Base-by-base conservation (phyloP, 2,797 vertebrate species). In the Pteronotus mesoamericanus region DNA sequence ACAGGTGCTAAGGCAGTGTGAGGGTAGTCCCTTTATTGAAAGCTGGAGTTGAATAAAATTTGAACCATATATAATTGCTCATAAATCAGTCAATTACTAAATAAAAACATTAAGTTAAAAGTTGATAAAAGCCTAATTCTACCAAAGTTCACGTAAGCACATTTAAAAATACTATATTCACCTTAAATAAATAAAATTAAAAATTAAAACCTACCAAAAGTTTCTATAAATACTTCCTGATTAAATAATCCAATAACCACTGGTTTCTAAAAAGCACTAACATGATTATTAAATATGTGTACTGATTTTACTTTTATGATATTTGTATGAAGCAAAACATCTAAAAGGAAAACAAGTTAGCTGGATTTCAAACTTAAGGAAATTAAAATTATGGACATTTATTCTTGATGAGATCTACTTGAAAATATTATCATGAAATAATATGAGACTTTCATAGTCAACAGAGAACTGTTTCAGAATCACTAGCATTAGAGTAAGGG, bases 1-100 rank as follows among this genome's bases (percentile, higher is more conserved):
- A 98, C 98, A 98, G 98, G 98, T 98, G 98, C 98, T 98, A 98
- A 97, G 98, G 98, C 98, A 99, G 97, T 98, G 98, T 97, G 98
- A 98, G 97, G 96, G 96, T 69, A 98, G 98, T 93, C 94, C 97
- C 97, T 98, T 98, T 98, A 98, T 97, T 96, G 97, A 97, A 98
- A 96, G 94, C 96, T 97, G 93, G 92, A 98, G 97, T 96, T 97
- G 98, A 97, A 98, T 98, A 98, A 98, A 98, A 98, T 98, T 98
- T 97, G 97, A 96, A 97, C 96, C 93, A 94, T n/a, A 96, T 95
- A 97, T 98, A 98, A 97, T 96, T 96, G 98, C 91, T 98, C 97
- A 97, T 97, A 98, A 95, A 94, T 97, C 95, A 97, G 93, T 97
- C 97, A 98, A 98, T 98, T 98, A 98, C 89, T 97, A 98, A 98